phyloP scores from a whole-genome alignment of 2,113 vertebrate species.

The Pteronura brasiliensis region DNA sequence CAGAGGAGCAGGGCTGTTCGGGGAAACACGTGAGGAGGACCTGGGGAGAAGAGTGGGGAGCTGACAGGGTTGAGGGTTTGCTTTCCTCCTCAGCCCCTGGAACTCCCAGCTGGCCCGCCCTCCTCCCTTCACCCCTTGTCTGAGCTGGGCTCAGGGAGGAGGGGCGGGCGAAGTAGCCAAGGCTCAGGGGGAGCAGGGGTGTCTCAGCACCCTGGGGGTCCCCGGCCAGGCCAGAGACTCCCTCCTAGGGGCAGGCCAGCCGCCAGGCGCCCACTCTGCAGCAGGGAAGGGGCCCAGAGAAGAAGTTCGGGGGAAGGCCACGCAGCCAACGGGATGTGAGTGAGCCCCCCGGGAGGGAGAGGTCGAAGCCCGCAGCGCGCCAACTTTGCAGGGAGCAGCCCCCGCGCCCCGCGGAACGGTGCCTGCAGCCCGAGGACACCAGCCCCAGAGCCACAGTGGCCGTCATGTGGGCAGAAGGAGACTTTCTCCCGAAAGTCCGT shows the following conservation, averaged over 20 bases:
- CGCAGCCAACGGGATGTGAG: too few relatives aligned
- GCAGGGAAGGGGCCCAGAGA: not conserved
- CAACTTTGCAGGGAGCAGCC: not conserved
- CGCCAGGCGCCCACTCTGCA: not conserved
- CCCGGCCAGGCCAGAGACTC: not conserved
- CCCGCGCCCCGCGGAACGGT: not conserved
- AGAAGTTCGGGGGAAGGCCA: not conserved
- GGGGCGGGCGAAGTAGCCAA: too few relatives aligned
- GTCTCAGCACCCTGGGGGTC: not conserved
- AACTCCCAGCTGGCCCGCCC: not conserved
- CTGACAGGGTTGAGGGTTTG: not conserved
- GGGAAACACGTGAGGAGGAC: not conserved
- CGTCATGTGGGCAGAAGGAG: not conserved
- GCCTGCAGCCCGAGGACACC: not conserved
- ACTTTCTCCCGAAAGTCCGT: not conserved
- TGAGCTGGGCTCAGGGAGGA: not conserved
- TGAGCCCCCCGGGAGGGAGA: not conserved
- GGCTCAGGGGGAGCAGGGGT: fast-evolving
- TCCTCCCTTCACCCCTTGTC: not conserved
- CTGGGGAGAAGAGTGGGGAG: too few relatives aligned
- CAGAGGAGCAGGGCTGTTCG: not conserved
- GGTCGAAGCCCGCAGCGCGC: fast-evolving
- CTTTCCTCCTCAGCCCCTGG: not conserved
- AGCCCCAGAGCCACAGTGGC: not conserved
- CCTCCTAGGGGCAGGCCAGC: not conserved